A percentile compares a stretch with the other conserved stretches of the same genome.
Conservation (phyloP, 2,797 vertebrate species). For the Threskiornis aethiopicus region DNA sequence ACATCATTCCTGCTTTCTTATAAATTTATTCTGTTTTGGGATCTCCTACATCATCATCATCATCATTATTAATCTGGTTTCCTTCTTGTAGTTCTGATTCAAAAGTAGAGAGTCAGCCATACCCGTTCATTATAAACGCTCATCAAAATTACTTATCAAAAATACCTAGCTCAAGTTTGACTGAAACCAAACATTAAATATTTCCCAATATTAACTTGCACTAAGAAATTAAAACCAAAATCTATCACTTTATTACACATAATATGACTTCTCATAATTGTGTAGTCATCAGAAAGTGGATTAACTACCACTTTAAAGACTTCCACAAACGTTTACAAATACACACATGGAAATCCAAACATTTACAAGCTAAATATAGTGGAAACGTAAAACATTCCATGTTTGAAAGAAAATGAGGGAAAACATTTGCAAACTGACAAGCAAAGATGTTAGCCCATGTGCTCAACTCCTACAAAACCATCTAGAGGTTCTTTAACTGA, state of each 20-base stretch:
- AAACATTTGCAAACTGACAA: background rate
- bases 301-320: background rate
- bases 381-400: background rate
- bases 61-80: background rate
- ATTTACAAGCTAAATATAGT: background rate
- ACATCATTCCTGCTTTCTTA: background rate
- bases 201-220: background rate
- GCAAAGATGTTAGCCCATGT: background rate
- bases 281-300: background rate
- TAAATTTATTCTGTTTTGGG: background rate
- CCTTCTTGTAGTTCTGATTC: background rate
- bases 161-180: background rate
- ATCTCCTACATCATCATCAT: background rate
- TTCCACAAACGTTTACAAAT: background rate
- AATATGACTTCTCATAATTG: background rate
- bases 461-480: background rate
- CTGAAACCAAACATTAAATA: background rate
- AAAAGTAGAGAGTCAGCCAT: background rate
- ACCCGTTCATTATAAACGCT: background rate
- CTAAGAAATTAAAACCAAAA: background rate
- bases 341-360: background rate
- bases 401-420: background rate
- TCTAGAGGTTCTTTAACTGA: background rate
- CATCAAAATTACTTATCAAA: background rate
- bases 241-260: background rate